Evolutionary conservation across 2,113 vertebrate species (phyloP), one percentile per base, ranked within the genome.

Genomic region (Nycticryphes semicollaris): DNA sequence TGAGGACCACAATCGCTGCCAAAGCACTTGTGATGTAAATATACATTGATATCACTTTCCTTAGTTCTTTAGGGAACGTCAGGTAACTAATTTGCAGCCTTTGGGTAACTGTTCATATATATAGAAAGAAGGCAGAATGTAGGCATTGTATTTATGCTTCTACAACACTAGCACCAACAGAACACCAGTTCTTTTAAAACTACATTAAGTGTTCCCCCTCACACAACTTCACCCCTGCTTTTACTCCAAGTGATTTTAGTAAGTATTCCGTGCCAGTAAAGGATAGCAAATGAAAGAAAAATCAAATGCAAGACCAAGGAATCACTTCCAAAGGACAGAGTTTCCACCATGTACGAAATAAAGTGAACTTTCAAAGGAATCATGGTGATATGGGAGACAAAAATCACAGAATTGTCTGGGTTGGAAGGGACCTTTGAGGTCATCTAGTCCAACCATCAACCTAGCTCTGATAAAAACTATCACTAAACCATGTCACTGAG

Each of bases 301-400:
- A 50, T 14, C 28, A 84, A 50, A 85, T 8, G 7, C 30, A 70
- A 85, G 12, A 18, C n/a, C 76, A 83, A 60, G n/a, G 45, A 91
- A 66, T 13, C 31, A 75, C 35, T 87, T 79, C 31, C 69, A 69
- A 48, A 47, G 23, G 37, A 64, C 19, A 41, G 48, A 41, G 11
- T 35, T 82, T 91, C 35, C 25, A 69, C 59, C 19, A 12, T 50
- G 27, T 45, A 83, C 13, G 35, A 89, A 62, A 54, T 43, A 24
- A 79, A 90, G 10, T 3, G 3, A 16, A 35, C 31, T 70, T 80
- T 80, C n/a, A 84, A 63, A 57, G 19, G 27, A 50, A 72, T 68
- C 9, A 28, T 0, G 0, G n/a, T 6, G 8, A 76, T 57, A 53
- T 0, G 4, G 21, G 21, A 80, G 33, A 87, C 18, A 54, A 80